Base-by-base conservation (phyloP, 1,140 invertebrate genomes). In the Dysdera silvatica region DNA sequence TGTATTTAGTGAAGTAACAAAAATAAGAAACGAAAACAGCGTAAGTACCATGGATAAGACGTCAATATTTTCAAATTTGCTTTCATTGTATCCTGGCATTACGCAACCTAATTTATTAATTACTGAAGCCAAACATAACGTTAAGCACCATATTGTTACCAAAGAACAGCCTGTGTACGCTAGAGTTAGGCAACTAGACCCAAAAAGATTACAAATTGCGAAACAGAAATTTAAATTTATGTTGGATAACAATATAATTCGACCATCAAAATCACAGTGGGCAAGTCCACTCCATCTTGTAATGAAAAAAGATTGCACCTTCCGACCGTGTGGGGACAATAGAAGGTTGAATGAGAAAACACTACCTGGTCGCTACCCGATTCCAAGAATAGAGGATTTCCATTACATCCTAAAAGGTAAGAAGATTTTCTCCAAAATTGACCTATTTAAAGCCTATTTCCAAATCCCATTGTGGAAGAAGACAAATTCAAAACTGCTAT, bases 401-500 rank as follows among this genome's bases (percentile, higher is more conserved):
- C 67, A 20, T 7, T 51, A 28, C 16, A 33, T 56, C 18, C 31
- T 55, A 33, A 40, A 14, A 5, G n/a, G n/a, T n/a, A n/a, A n/a
- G n/a, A 31, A 2, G n/a, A 26, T 51, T 74, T 69, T 47, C 60
- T 61, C 4, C 69, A 71, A 45, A 41, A 18, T 72, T 5, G 67
- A 73, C 54, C 18, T 74, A 14, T 28, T 49, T n/a, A 35, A 63
- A 32, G 68, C 62, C 6, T 71, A 71, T 51, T 66, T 55, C 28
- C 70, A 72, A 23, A 14, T 70, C 41, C 51, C 28, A 55, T 81
- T 14, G n/a, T 73, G 4, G 67, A 51, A 78, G 52, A 73, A 10
- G 14, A 59, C 7, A 57, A 68, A 3, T 71, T 72, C 45, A 73
- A 65, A n/a, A 35, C 78, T 1, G 77, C 76, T 0, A 78, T 79